Base-by-base conservation (phyloP, 1,140 invertebrate species). In the Caenorhabditis inopinata region DNA sequence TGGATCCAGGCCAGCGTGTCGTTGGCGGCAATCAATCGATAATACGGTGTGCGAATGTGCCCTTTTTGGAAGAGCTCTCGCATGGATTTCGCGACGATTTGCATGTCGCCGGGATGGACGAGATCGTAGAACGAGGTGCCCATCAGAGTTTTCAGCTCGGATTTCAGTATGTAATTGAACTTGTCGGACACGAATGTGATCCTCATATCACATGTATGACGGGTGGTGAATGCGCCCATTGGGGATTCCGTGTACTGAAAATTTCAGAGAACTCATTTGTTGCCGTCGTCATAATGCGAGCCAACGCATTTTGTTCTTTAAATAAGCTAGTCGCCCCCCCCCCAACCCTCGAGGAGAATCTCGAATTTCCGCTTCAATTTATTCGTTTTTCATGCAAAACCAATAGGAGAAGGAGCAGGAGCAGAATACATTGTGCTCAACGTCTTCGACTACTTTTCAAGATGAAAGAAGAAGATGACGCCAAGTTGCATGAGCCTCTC, bases 131-230 rank as follows among this genome's bases (percentile, higher is more conserved):
- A 87, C 6, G 84, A 85, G 2, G 85, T 80, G 0, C 86, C 86
- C 76, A 87, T 84, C 6, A 86, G 73, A 14, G 85, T 80, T n/a
- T 80, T 79, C 25, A 79, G 74, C n/a, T 86, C 83, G 21, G 76
- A 80, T 35, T 83, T 76, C 7, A 86, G 79, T 12, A 87, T 49
- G 45, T 83, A 84, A 74, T 84, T 87, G 27, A 85, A 84, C 68
- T 76, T 81, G 16, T 87, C 86, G 38, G 79, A 86, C 11, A 87
- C 83, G 58, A 80, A 87, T 14, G 76, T 84, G 49, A 87, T 84
- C 12, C 81, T 23, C 86, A 87, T 87, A 62, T 87, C 85, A 62
- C 84, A 87, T 0, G 85, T 87, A 80, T 86, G 85, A 49, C 85
- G 81, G 32, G 85, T 86, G 75, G 86, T 86, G 51, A 78, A 86